phyloP scores from a whole-genome alignment of 2,888 invertebrate genomes.

The Scrobipalpa costella region DNA sequence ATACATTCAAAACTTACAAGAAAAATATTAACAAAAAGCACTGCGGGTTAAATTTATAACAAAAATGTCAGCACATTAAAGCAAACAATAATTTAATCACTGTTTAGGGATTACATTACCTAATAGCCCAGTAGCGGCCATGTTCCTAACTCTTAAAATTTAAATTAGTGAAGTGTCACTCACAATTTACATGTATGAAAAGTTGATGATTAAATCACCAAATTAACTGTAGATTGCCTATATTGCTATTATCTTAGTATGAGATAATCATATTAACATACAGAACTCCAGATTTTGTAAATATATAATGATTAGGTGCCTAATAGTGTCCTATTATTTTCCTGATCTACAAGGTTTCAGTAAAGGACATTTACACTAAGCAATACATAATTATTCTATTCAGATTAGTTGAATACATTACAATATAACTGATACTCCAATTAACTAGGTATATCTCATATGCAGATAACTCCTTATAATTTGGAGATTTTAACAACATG shows the following conservation, averaged over 20 bases:
- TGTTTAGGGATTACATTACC: constrained; percentile 48
- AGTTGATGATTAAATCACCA: constrained; percentile 56
- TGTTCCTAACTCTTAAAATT: constrained; percentile 42
- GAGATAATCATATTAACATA: constrained; percentile 35
- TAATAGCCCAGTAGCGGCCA: constrained; percentile 50
- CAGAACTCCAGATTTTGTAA: constrained; percentile 32
- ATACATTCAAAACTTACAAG: constrained; percentile 65
- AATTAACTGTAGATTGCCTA: constrained; percentile 49
- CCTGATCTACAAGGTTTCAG: constrained; percentile 18
- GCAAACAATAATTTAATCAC: constrained; percentile 61
- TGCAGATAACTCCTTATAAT: too few species aligned
- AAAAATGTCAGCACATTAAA: constrained; percentile 65
- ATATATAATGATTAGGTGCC: constrained; percentile 14
- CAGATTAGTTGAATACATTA: constrained; percentile 55
- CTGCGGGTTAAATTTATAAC: constrained; percentile 67
- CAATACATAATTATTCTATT: constrained; percentile 60
- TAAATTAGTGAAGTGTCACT: constrained; percentile 40
- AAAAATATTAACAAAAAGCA: constrained; percentile 71
- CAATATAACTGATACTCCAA: constrained; percentile 51
- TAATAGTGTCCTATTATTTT: background rate
- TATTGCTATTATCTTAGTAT: constrained; percentile 47
- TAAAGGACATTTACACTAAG: constrained; percentile 37
- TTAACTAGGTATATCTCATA: constrained; percentile 43
- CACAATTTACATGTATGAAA: constrained; percentile 30
- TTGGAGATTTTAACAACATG: constrained; percentile 59